Percentiles rank a stretch among this genome's conserved stretches.
Evolutionary conservation across 2,113 vertebrate species (phyloP).

Genomic region (Laticauda colubrina): DNA sequence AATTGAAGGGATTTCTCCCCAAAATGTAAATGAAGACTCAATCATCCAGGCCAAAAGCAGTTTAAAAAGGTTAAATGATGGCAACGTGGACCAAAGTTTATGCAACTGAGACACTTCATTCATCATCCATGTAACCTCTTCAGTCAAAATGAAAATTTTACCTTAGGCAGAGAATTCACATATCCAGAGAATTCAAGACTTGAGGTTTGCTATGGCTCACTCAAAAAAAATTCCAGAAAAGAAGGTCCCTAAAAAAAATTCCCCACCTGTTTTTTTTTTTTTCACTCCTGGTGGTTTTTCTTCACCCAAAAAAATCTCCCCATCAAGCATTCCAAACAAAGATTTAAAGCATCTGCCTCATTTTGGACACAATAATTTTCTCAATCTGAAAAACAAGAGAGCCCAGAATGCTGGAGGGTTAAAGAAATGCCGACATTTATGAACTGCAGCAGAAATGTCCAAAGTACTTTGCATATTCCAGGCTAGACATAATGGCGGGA

Average conservation of each 20-base stretch:
- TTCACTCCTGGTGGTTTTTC: not conserved
- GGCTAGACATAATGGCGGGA: not conserved
- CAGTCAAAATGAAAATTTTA: not conserved
- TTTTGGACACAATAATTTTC: not conserved
- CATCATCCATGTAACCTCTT: not conserved
- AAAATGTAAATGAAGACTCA: too few species aligned
- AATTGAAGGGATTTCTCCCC: too few species aligned
- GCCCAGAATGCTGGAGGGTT: not conserved
- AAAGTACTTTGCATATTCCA: not conserved
- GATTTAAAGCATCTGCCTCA: not conserved
- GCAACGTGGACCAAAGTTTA: not conserved
- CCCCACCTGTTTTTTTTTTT: not conserved
- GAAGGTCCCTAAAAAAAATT: not conserved
- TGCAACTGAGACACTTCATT: not conserved
- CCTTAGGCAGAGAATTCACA: not conserved
- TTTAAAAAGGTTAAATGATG: not conserved
- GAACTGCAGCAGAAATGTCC: constrained; percentile 1
- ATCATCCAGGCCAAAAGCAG: not conserved
- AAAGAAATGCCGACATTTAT: not conserved
- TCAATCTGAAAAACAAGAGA: not conserved
- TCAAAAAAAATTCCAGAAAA: not conserved
- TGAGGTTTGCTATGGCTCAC: not conserved
- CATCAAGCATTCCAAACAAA: not conserved
- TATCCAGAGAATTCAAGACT: not conserved
- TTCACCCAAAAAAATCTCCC: not conserved